These are phyloP conservation scores for Pantherophis guttatus DNA, from an alignment of 2,113 vertebrate genomes.

Conservation along the genomic window DNA sequence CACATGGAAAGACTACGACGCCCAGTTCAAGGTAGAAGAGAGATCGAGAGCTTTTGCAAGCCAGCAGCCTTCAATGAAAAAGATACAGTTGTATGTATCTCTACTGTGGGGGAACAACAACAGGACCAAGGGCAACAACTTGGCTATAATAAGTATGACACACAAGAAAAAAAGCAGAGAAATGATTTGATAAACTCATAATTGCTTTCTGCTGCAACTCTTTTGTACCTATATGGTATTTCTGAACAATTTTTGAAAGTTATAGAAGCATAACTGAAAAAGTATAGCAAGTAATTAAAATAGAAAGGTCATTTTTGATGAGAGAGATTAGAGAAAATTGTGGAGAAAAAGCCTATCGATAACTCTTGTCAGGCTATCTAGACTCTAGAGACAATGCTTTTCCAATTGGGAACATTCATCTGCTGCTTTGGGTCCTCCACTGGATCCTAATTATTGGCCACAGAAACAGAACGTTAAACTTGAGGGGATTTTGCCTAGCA, in stretches of 20 bases:
- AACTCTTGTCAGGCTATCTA: background rate
- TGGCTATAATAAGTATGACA: conserved; percentile 27
- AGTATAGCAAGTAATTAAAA: background rate
- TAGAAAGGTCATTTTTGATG: background rate
- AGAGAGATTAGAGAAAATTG: background rate
- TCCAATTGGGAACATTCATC: background rate
- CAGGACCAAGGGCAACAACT: background rate
- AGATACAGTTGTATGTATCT: background rate
- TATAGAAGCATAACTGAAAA: background rate
- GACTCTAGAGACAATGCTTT: background rate
- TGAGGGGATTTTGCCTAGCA: background rate
- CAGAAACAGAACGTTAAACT: background rate
- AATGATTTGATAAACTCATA: conserved; percentile 22
- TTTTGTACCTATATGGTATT: conserved; percentile 5
- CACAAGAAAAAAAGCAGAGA: conserved; percentile 36
- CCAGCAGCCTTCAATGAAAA: conserved; percentile 28
- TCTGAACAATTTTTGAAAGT: conserved; percentile 13
- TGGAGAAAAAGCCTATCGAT: background rate
- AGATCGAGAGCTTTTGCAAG: conserved; percentile 31
- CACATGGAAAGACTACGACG: conserved; percentile 18
- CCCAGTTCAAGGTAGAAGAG: conserved; percentile 28
- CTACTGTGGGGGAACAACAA: accelerated
- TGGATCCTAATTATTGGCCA: background rate
- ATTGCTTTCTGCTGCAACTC: conserved; percentile 6
- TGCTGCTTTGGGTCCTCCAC: background rate